Evolutionary conservation across 2,888 invertebrate species (phyloP).

Genomic region (Aporophyla nigra): DNA sequence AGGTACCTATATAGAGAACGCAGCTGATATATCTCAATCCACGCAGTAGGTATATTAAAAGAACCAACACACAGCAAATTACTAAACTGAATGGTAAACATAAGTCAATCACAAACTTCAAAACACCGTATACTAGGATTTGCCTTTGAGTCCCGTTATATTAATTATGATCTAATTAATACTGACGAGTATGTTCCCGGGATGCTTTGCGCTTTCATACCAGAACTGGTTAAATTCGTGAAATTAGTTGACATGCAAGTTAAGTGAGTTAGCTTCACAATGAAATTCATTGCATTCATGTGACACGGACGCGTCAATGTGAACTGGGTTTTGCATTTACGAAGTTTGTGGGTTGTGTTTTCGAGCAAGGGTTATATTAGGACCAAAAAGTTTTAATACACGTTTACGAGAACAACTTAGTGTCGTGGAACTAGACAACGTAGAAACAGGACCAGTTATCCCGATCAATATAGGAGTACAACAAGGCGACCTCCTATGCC

Average conservation of each 20-base stretch:
- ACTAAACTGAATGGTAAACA: neutral
- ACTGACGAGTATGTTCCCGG: neutral
- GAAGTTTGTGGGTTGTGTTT: neutral
- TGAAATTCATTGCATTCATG: slow-evolving; percentile 9
- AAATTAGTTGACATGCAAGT: slow-evolving; percentile 21
- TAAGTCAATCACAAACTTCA: neutral
- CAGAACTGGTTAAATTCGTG: slow-evolving; percentile 1
- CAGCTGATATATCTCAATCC: neutral
- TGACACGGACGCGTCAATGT: neutral
- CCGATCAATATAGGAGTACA: too few relatives aligned
- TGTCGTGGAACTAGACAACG: too few relatives aligned
- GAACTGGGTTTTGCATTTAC: neutral
- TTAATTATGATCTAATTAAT: neutral
- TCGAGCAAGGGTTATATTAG: neutral
- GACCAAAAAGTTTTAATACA: too few relatives aligned
- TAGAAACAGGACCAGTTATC: too few relatives aligned
- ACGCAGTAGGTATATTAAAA: neutral
- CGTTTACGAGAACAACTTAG: too few relatives aligned
- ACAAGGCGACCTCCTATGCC: too few relatives aligned
- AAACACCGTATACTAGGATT: neutral
- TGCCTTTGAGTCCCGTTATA: neutral
- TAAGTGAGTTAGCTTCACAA: neutral
- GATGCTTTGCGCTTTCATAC: neutral
- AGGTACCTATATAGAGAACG: neutral
- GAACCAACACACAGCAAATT: neutral